Conservation (phyloP, 2,797 vertebrate species). For the Pseudochaenichthys georgianus region DNA sequence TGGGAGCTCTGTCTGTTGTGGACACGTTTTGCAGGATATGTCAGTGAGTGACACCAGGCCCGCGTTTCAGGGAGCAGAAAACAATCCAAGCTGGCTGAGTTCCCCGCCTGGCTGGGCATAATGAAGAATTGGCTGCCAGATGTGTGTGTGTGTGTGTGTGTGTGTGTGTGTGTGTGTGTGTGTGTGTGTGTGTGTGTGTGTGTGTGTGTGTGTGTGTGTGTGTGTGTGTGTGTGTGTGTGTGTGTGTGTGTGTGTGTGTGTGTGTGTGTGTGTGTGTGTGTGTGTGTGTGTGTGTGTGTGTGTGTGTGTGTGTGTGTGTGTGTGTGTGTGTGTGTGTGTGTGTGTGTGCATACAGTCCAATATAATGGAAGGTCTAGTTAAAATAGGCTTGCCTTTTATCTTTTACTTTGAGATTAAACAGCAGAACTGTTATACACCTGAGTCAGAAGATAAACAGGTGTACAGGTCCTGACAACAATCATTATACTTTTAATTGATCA, state of each 20-base stretch:
- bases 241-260: no score
- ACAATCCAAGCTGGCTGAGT: conserved; percentile 24
- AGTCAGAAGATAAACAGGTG: neutral
- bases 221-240: no score
- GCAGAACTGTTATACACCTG: neutral
- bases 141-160: conserved; percentile 1
- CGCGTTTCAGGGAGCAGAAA: conserved; percentile 36
- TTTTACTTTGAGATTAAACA: conserved; percentile 1
- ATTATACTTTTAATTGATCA: neutral
- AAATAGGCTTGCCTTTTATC: conserved; percentile 13
- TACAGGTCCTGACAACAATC: neutral
- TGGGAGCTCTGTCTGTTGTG: conserved; percentile 24
- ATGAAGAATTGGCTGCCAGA: conserved; percentile 29
- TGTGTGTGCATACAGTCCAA: conserved; percentile 14
- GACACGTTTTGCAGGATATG: conserved; percentile 29
- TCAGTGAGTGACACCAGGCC: conserved; percentile 34
- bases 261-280: conserved; percentile 11
- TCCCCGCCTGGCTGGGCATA: conserved; percentile 29
- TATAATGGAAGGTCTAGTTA: neutral
- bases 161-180: neutral
- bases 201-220: conserved; percentile 2
- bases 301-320: neutral
- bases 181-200: neutral
- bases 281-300: neutral
- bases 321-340: conserved; percentile 17